These are phyloP conservation scores for Gavialis gangeticus DNA, from an alignment of 2,113 vertebrate genomes.

Conservation along the genomic window DNA sequence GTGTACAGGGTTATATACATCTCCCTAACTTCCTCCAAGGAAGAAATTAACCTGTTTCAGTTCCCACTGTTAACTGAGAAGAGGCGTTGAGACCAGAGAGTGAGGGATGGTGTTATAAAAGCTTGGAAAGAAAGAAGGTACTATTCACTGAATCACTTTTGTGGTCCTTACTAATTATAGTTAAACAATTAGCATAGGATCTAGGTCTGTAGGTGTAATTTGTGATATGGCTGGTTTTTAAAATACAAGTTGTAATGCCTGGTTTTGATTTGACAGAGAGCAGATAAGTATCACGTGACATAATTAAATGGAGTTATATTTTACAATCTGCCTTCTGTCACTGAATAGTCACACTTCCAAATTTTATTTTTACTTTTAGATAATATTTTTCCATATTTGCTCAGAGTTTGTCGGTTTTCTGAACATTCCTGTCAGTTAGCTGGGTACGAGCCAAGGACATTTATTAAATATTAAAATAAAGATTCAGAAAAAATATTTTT, in stretches of 20 bases:
- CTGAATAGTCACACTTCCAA: neutral
- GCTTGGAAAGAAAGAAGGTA: neutral
- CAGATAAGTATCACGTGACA: neutral
- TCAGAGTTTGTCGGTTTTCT: neutral
- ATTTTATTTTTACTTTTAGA: neutral
- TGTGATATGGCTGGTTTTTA: neutral
- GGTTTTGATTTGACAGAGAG: neutral
- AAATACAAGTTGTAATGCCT: neutral
- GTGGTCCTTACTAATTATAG: neutral
- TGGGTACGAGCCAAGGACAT: neutral
- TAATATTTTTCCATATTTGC: neutral
- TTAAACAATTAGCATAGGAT: neutral
- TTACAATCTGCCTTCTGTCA: neutral
- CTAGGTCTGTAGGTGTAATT: neutral
- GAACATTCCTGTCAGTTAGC: neutral
- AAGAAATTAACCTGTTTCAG: neutral
- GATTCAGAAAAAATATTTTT: neutral
- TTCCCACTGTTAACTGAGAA: neutral
- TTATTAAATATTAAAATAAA: neutral
- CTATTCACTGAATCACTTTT: constrained; percentile 18
- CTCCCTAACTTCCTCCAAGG: neutral
- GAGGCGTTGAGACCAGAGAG: neutral
- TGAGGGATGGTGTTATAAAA: neutral
- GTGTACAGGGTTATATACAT: too few species aligned
- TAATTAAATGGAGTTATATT: neutral